Conservation (phyloP, 1,140 invertebrate genomes). For the Caenorhabditis inopinata region DNA sequence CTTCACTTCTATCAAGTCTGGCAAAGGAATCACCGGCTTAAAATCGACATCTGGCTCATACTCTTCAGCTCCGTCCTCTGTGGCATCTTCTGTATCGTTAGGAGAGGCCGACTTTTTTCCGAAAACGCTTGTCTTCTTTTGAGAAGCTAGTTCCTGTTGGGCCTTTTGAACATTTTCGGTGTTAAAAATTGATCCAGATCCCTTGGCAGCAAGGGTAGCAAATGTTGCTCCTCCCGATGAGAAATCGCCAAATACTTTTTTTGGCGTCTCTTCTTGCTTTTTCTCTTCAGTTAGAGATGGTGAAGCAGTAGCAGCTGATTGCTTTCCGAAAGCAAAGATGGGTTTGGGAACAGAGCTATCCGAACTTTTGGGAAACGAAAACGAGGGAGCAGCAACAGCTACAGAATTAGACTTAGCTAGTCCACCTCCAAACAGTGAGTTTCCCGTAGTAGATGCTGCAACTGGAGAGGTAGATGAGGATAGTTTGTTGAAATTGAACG, state of each 20-base stretch:
- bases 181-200: background rate
- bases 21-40: slow-evolving; percentile 68
- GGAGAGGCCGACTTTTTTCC: background rate
- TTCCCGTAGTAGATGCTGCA: background rate
- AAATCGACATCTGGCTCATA: slow-evolving; percentile 68
- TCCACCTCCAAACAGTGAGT: background rate
- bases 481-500: slow-evolving; percentile 20
- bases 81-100: background rate
- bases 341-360: background rate
- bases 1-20: slow-evolving; percentile 65
- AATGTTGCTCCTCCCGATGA: background rate
- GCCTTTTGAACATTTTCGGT: background rate
- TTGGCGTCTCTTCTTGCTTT: background rate
- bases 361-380: slow-evolving; percentile 20
- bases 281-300: background rate
- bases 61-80: slow-evolving; percentile 53
- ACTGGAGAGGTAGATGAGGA: background rate
- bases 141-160: background rate
- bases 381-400: background rate
- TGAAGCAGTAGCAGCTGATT: background rate
- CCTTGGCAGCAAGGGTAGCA: background rate
- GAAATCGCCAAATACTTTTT: background rate
- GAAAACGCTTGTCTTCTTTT: background rate
- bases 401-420: background rate
- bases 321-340: background rate